Conservation (phyloP, 1,140 invertebrate genomes). For the Caenorhabditis tropicalis region DNA sequence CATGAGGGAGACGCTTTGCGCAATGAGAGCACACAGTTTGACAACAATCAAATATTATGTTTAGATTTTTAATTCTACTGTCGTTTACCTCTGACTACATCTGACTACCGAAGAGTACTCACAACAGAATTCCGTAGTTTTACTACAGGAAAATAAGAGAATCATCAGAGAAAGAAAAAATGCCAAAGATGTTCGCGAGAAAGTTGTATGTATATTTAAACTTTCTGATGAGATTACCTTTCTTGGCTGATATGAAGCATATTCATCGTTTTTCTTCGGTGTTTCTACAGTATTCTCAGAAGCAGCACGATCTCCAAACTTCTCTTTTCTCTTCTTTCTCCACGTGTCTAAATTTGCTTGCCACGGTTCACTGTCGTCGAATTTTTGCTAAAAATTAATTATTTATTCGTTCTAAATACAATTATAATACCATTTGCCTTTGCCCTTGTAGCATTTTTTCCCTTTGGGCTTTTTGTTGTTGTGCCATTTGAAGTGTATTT, state of each 20-base stretch:
- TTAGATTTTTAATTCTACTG: background rate
- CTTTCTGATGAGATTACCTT: no score
- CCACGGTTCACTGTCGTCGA: constrained; percentile 43
- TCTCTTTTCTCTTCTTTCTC: constrained; percentile 45
- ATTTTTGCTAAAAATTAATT: background rate
- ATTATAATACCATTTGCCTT: background rate
- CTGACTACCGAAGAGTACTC: no score
- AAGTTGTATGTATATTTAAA: no score
- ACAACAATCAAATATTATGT: constrained; percentile 32
- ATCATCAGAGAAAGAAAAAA: no score
- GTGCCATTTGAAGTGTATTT: constrained; percentile 27
- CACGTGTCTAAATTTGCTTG: constrained; percentile 47
- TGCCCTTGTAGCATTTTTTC: constrained; percentile 20
- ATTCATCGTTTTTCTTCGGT: background rate
- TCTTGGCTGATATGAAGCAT: constrained; percentile 13
- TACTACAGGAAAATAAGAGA: no score
- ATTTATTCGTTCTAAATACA: background rate
- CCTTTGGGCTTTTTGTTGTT: constrained; percentile 27
- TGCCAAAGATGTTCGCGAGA: no score
- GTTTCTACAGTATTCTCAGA: background rate
- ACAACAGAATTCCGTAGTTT: background rate
- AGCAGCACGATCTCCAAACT: background rate
- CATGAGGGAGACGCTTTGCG: constrained; percentile 33
- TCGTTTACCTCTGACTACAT: background rate
- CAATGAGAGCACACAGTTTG: constrained; percentile 37